phyloP scores from a whole-genome alignment of 2,113 vertebrate species.

The Sciurus niger region DNA sequence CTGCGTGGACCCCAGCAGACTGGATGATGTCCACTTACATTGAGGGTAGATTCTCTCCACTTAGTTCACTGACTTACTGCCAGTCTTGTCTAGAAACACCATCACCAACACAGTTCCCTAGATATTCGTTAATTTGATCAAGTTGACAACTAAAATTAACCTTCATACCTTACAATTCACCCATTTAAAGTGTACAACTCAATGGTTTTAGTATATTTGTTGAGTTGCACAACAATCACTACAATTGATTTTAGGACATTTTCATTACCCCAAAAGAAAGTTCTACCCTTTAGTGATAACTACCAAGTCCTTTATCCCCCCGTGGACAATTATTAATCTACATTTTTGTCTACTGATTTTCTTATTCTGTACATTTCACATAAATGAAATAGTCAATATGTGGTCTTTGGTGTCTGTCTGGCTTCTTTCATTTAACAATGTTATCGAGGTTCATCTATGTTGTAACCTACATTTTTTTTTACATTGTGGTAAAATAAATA shows the following conservation, averaged over 20 bases:
- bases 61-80: too few relatives aligned
- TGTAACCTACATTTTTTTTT: not conserved
- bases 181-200: not conserved
- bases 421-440: not conserved
- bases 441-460: slow-evolving; percentile 4
- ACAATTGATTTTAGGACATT: slow-evolving; percentile 38
- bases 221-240: not conserved
- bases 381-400: not conserved
- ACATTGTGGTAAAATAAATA: not conserved
- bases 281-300: not conserved
- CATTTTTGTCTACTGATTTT: not conserved
- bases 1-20: not conserved
- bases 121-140: not conserved
- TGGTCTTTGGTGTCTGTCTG: slow-evolving; percentile 2
- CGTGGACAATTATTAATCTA: not conserved
- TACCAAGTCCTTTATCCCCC: too few relatives aligned
- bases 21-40: not conserved
- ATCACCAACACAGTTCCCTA: not conserved
- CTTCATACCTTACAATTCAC: not conserved
- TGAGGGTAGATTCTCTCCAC: not conserved
- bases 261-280: not conserved
- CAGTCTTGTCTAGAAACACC: not conserved
- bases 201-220: not conserved
- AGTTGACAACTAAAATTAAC: not conserved
- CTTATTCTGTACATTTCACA: not conserved